These are phyloP conservation scores for Temnothorax longispinosus DNA, from an alignment of 1,140 invertebrate species.

Conservation along the genomic window DNA sequence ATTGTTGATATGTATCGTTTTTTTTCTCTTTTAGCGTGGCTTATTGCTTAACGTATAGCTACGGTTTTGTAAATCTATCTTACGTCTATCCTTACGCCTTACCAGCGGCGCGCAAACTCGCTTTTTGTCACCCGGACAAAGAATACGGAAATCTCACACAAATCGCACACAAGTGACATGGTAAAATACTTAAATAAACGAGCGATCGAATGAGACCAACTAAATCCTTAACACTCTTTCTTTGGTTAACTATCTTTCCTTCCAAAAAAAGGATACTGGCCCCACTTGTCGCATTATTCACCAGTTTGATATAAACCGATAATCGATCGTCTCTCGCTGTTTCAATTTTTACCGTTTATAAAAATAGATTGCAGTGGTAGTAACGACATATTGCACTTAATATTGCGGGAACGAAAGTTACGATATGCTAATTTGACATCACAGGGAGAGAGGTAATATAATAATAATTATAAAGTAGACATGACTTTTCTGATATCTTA, in stretches of 20 bases:
- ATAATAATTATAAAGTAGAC: slow-evolving; percentile 18
- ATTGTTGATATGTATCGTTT: slow-evolving; percentile 81
- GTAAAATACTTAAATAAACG: neutral
- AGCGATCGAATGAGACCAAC: neutral
- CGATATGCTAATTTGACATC: neutral
- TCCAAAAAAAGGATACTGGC: neutral
- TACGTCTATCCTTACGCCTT: slow-evolving; percentile 46
- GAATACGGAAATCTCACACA: slow-evolving; percentile 15
- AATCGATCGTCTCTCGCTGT: neutral
- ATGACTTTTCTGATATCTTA: neutral
- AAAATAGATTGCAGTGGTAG: neutral
- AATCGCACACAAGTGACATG: slow-evolving; percentile 8
- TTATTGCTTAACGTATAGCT: slow-evolving; percentile 74
- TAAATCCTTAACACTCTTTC: neutral
- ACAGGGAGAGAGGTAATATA: neutral
- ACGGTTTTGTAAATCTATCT: slow-evolving; percentile 51
- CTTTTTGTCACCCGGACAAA: slow-evolving; percentile 43
- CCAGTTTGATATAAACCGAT: neutral
- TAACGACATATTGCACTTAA: neutral
- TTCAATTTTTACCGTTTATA: slow-evolving; percentile 10
- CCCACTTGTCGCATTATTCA: slow-evolving; percentile 14
- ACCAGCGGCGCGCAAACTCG: slow-evolving; percentile 54
- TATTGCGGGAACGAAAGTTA: slow-evolving; percentile 8
- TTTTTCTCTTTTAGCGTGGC: slow-evolving; percentile 68
- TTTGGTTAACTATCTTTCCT: slow-evolving; percentile 13